Evolutionary conservation across 2,888 invertebrate genomes (phyloP).

Genomic region (Apotomis turbidana): DNA sequence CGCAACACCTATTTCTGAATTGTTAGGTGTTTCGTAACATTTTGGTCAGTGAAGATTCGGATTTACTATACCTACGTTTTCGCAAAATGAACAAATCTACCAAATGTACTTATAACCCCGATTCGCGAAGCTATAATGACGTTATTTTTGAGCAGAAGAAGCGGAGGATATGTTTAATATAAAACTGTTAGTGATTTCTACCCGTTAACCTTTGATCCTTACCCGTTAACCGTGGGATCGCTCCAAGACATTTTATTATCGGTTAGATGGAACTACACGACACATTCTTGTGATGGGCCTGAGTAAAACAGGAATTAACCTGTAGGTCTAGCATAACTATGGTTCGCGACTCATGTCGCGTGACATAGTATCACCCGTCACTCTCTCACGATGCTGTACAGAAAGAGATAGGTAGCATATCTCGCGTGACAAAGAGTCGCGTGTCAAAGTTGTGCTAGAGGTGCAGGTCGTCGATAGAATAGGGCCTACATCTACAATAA

Average conservation of each 20-base stretch:
- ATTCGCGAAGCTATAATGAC: too few relatives aligned
- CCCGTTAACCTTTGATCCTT: neutral
- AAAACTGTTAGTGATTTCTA: neutral
- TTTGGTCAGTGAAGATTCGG: neutral
- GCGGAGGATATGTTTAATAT: neutral
- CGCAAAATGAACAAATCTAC: neutral
- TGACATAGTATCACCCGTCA: too few relatives aligned
- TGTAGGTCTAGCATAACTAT: too few relatives aligned
- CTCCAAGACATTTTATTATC: neutral
- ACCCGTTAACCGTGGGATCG: neutral
- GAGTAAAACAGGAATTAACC: neutral
- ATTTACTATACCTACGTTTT: slow-evolving; percentile 1
- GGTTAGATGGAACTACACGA: neutral
- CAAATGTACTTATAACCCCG: neutral
- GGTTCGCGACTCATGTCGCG: too few relatives aligned
- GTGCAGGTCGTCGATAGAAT: too few relatives aligned
- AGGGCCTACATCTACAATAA: too few relatives aligned
- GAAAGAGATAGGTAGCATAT: too few relatives aligned
- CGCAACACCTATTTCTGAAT: slow-evolving; percentile 15
- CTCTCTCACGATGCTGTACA: too few relatives aligned
- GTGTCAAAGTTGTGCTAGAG: too few relatives aligned
- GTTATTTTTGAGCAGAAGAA: too few relatives aligned
- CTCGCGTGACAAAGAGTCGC: too few relatives aligned
- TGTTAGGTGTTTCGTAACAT: slow-evolving; percentile 21
- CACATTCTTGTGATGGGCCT: neutral